phyloP scores from a whole-genome alignment of 2,797 vertebrate species.

The Scomberomorus guttatus region DNA sequence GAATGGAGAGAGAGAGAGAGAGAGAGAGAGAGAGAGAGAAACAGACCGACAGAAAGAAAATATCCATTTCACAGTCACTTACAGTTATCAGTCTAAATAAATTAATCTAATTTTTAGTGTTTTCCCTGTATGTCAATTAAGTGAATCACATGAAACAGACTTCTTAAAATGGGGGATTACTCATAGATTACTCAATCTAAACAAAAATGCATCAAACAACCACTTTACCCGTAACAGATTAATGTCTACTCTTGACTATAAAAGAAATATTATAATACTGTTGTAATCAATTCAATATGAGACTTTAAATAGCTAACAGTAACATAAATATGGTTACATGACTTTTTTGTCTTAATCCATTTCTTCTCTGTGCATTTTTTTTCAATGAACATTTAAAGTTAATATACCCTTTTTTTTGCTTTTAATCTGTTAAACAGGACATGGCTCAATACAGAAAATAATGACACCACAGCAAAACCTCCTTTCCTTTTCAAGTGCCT shows the following conservation, averaged over 20 bases:
- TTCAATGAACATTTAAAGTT: neutral
- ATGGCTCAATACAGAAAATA: too few species aligned
- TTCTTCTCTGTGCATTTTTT: neutral
- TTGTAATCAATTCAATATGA: neutral
- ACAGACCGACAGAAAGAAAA: constrained; percentile 7
- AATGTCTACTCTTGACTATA: too few species aligned
- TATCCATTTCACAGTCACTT: neutral
- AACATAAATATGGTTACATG: neutral
- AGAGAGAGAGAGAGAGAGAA: constrained; percentile 8
- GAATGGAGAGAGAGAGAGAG: constrained; percentile 30
- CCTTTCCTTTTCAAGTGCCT: too few species aligned
- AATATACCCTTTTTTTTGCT: too few species aligned
- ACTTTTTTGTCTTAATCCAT: neutral
- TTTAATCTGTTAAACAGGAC: too few species aligned
- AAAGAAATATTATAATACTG: too few species aligned
- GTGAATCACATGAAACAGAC: neutral
- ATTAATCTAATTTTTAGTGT: neutral
- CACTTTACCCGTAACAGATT: too few species aligned
- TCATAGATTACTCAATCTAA: too few species aligned
- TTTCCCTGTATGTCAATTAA: neutral
- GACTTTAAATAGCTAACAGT: neutral
- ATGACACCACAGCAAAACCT: neutral
- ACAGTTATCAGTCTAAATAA: neutral
- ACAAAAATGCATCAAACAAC: too few species aligned
- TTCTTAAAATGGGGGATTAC: too few species aligned